Percentiles rank a stretch among this genome's conserved stretches.
Evolutionary conservation across 2,113 vertebrate genomes (phyloP).

Genomic region (Chaetops frenatus): DNA sequence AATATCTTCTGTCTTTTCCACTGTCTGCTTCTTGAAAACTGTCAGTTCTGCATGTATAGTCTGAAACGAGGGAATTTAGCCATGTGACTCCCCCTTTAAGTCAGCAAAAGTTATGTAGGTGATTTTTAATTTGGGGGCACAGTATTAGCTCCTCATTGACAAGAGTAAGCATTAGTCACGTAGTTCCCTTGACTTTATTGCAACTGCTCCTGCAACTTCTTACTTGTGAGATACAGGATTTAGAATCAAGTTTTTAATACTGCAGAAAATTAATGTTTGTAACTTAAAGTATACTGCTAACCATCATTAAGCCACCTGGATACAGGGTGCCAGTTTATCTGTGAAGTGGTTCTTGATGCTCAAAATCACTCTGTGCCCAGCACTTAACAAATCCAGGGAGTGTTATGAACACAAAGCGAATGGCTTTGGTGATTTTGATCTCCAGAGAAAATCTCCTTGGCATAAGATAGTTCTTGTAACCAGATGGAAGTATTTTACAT

Average conservation of each 20-base stretch:
- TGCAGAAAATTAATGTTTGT: background rate
- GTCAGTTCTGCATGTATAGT: background rate
- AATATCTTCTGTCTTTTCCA: background rate
- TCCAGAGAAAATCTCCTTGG: background rate
- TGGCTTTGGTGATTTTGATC: background rate
- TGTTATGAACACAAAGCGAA: background rate
- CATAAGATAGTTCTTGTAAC: background rate
- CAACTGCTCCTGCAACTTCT: background rate
- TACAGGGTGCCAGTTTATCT: background rate
- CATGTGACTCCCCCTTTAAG: background rate
- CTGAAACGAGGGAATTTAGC: background rate
- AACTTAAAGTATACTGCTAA: background rate
- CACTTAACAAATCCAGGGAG: background rate
- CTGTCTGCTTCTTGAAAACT: conserved; percentile 9
- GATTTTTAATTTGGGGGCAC: background rate
- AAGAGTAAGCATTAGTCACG: background rate
- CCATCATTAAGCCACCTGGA: background rate
- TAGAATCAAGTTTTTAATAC: background rate
- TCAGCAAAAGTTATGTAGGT: background rate
- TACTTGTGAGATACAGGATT: background rate
- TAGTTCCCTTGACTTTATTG: background rate
- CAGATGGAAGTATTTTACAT: background rate
- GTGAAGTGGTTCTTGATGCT: background rate
- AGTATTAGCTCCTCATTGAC: background rate
- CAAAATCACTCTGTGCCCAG: background rate